Percentiles rank a stretch among this genome's conserved stretches.
phyloP scores from a whole-genome alignment of 2,888 invertebrate species.

The Hololepta plana region DNA sequence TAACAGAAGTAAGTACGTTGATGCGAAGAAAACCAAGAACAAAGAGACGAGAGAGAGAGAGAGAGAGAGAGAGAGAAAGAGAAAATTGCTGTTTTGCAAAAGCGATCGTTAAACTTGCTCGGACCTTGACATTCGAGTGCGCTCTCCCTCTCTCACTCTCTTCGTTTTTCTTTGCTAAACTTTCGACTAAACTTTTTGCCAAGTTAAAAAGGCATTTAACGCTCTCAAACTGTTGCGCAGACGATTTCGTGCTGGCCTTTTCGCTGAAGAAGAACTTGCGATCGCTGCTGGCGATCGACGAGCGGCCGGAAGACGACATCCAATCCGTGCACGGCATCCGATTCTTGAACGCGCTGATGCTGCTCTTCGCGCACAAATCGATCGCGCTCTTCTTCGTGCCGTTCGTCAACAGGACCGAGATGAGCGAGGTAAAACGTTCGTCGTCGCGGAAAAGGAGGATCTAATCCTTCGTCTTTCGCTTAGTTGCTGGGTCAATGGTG shows the following conservation, averaged over 20 bases:
- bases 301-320: constrained; percentile 35
- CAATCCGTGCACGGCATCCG: constrained; percentile 46
- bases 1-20: too few species aligned
- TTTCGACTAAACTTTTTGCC: too few species aligned
- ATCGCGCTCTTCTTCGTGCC: constrained; percentile 51
- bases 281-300: constrained; percentile 34
- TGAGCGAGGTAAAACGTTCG: constrained; percentile 41
- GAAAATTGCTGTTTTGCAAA: too few species aligned
- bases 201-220: too few species aligned
- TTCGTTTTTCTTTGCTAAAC: background rate
- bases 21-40: too few species aligned
- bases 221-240: constrained; percentile 18
- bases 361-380: constrained; percentile 48
- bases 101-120: too few species aligned
- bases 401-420: constrained; percentile 43
- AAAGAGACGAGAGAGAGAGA: too few species aligned
- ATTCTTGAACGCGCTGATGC: constrained; percentile 42
- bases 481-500: constrained; percentile 42
- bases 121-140: too few species aligned
- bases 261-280: constrained; percentile 40
- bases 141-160: too few species aligned
- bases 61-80: too few species aligned
- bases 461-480: constrained; percentile 9
- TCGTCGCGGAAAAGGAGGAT: background rate
- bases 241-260: constrained; percentile 36